Conservation (phyloP, 2,888 invertebrate species). For the Drosophila lutescens region DNA sequence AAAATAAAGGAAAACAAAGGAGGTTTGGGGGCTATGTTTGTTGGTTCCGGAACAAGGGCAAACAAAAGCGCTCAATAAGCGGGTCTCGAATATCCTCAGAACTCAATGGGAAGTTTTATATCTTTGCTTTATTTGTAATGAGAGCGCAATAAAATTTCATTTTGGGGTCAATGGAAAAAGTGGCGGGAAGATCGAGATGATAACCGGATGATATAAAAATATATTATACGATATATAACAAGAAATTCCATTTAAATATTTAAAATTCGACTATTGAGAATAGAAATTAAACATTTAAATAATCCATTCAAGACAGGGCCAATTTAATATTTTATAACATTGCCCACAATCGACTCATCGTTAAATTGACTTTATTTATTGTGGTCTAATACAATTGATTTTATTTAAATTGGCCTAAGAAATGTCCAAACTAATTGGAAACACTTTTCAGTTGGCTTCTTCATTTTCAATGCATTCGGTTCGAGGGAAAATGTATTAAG, state of each 20-base stretch:
- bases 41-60: constrained; percentile 60
- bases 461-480: constrained; percentile 16
- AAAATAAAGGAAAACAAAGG: constrained; percentile 2
- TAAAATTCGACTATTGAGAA: neutral
- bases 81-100: constrained; percentile 36
- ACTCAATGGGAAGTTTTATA: constrained; percentile 34
- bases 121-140: constrained; percentile 10
- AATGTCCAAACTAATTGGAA: constrained; percentile 6
- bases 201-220: no score
- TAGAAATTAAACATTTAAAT: neutral
- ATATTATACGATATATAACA: neutral
- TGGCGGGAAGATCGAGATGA: neutral
- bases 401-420: neutral
- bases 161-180: constrained; percentile 17
- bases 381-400: neutral
- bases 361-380: constrained; percentile 5
- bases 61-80: constrained; percentile 57
- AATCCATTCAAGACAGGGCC: neutral
- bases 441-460: neutral
- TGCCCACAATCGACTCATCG: neutral
- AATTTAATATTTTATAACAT: neutral
- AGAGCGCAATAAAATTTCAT: neutral
- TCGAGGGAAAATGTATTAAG: neutral
- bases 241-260: neutral
- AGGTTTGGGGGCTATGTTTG: constrained; percentile 30